Evolutionary conservation across 2,888 invertebrate species (phyloP).

Genomic region (Cancer borealis): DNA sequence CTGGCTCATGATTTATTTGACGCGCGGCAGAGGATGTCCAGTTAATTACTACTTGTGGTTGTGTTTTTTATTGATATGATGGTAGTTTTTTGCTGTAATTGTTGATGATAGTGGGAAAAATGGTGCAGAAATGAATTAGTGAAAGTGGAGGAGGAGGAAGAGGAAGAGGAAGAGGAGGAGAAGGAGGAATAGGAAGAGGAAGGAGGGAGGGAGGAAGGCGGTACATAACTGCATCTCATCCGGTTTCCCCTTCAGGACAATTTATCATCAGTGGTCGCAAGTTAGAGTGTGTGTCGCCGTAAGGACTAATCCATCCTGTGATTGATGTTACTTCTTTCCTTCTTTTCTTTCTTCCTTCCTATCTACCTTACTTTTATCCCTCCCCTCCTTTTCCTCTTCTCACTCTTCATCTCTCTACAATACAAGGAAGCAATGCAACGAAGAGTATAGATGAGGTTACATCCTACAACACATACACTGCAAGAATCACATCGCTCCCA

Average conservation of each 20-base stretch:
- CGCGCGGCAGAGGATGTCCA: background rate
- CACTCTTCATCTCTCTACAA: background rate
- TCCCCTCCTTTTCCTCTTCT: background rate
- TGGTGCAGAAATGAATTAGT: background rate
- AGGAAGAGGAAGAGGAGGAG: background rate
- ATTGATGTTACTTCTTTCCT: background rate
- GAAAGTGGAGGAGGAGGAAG: background rate
- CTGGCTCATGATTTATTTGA: background rate
- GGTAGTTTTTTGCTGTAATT: background rate
- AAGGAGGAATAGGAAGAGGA: background rate
- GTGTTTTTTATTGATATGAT: background rate
- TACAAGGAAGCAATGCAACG: background rate
- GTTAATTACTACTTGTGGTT: background rate
- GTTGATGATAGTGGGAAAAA: background rate
- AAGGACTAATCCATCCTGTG: constrained; percentile 31
- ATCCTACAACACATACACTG: background rate
- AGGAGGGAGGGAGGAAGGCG: background rate
- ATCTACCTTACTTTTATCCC: background rate
- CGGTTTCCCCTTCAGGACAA: background rate
- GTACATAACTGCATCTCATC: background rate
- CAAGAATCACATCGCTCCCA: background rate
- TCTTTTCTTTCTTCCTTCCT: background rate
- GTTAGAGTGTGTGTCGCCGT: background rate
- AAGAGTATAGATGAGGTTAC: background rate
- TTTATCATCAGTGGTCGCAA: background rate